These are phyloP conservation scores for Eira barbara DNA, from an alignment of 2,113 vertebrate species.

Conservation along the genomic window DNA sequence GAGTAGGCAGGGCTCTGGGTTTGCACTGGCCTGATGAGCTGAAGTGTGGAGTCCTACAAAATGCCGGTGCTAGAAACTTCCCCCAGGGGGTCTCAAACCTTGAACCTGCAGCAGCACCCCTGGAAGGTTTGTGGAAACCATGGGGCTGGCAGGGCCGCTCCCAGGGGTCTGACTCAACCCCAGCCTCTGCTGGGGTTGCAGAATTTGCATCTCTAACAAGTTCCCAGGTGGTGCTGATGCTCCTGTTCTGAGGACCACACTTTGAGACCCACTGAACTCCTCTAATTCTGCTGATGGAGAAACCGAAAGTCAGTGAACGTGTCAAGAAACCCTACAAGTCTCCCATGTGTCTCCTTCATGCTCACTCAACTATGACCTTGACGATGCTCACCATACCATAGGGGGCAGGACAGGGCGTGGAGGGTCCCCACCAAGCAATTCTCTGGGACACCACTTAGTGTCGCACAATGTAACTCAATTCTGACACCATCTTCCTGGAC, in stretches of 20 bases:
- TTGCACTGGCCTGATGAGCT: neutral
- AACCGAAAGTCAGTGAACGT: neutral
- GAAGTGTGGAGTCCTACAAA: neutral
- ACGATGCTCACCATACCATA: neutral
- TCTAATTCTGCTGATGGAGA: neutral
- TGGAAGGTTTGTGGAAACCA: neutral
- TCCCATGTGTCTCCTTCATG: neutral
- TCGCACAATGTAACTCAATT: neutral
- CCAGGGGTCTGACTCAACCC: neutral
- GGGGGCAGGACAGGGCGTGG: neutral
- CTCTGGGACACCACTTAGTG: neutral
- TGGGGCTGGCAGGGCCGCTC: neutral
- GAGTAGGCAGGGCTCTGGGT: neutral
- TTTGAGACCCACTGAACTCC: neutral
- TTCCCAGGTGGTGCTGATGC: neutral
- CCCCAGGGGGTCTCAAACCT: neutral
- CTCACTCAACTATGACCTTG: neutral
- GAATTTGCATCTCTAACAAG: neutral
- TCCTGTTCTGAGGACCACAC: neutral
- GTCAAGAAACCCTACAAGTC: neutral
- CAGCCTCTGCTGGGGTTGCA: neutral
- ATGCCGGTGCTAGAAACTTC: neutral
- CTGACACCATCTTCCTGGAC: neutral
- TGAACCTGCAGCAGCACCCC: neutral
- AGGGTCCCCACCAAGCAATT: neutral